These are phyloP conservation scores for Drosophila emarginata DNA, from an alignment of 2,888 invertebrate genomes.

Conservation along the genomic window DNA sequence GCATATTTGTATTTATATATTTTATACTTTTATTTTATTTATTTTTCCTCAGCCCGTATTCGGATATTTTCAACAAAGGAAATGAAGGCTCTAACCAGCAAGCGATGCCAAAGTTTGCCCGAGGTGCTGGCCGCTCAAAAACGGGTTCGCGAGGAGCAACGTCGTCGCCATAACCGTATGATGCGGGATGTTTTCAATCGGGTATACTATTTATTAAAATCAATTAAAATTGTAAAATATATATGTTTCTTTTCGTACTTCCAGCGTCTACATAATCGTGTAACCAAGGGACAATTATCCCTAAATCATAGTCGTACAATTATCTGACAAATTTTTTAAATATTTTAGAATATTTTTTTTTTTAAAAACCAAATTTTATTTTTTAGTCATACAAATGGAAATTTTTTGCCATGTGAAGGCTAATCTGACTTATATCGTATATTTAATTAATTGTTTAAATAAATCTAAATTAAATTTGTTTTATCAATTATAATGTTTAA, in stretches of 20 bases:
- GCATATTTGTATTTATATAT: no score
- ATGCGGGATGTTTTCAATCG: conserved; percentile 90
- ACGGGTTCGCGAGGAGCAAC: conserved; percentile 85
- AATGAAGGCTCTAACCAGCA: conserved; percentile 85
- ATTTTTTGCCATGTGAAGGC: not conserved
- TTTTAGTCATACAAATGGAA: not conserved
- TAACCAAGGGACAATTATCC: conserved; percentile 78
- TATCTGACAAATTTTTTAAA: conserved; percentile 55
- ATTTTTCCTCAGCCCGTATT: conserved; percentile 79
- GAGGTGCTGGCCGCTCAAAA: conserved; percentile 88
- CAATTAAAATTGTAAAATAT: not conserved
- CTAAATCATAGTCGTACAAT: conserved; percentile 80
- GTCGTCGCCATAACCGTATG: conserved; percentile 87
- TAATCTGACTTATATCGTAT: not conserved
- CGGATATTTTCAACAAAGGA: conserved; percentile 84
- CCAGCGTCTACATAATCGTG: conserved; percentile 80
- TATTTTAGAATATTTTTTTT: not conserved
- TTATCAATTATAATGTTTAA: not conserved
- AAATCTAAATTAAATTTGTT: not conserved
- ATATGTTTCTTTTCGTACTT: not conserved
- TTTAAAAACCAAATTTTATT: no score
- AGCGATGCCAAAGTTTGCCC: conserved; percentile 87
- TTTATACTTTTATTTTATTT: not conserved
- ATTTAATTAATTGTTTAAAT: not conserved
- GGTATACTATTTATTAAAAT: conserved; percentile 81